Evolutionary conservation across 2,113 vertebrate species (phyloP).

Genomic region (Stictonetta naevosa): DNA sequence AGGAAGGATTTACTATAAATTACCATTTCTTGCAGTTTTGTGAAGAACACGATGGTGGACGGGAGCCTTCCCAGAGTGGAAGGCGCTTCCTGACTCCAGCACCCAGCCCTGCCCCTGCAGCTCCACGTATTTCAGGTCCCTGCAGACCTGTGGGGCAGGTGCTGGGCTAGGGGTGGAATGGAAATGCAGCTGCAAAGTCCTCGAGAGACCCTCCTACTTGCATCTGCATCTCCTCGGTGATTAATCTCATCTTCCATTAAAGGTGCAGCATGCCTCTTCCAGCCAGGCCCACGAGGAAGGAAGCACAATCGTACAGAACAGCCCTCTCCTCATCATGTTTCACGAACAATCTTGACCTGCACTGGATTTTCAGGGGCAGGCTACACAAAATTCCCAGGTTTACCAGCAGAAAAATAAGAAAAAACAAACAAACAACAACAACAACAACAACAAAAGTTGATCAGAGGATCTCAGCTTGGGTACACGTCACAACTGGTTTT

Average conservation of each 20-base stretch:
- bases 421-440: too few species aligned
- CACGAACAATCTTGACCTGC: neutral
- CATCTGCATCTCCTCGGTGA: neutral
- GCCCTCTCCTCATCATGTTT: neutral
- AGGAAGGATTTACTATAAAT: neutral
- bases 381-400: neutral
- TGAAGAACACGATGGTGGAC: neutral
- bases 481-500: neutral
- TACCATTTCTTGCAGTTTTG: slow-evolving; percentile 27
- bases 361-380: neutral
- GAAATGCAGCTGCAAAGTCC: neutral
- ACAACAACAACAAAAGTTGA: neutral
- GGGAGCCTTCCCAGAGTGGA: neutral
- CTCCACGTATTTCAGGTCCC: neutral
- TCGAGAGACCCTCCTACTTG: neutral
- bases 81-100: neutral
- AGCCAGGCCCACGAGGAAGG: neutral
- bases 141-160: neutral
- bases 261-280: neutral
- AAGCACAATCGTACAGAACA: neutral
- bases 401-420: neutral
- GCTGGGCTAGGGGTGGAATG: neutral
- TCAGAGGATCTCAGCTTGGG: neutral
- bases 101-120: neutral
- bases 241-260: neutral